Conservation (phyloP, 2,888 invertebrate genomes). For the Rhimphoctona megacephalus region DNA sequence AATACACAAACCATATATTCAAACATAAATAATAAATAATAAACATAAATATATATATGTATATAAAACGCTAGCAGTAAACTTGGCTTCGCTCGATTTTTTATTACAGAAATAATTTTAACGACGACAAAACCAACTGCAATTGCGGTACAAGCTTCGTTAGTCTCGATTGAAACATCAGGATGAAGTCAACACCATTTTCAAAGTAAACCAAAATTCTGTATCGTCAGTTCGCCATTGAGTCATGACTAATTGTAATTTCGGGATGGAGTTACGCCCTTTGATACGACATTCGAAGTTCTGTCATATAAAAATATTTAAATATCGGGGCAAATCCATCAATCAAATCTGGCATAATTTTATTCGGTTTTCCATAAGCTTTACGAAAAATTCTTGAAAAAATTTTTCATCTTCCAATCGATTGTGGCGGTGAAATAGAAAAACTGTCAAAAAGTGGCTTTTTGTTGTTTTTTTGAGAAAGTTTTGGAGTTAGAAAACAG, state of each 20-base stretch:
- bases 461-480: neutral
- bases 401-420: too few relatives aligned
- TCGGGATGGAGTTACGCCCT: too few relatives aligned
- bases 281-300: too few relatives aligned
- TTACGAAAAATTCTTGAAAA: too few relatives aligned
- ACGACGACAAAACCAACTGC: neutral
- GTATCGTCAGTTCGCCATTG: neutral
- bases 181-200: neutral
- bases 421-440: too few relatives aligned
- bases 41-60: neutral
- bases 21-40: neutral
- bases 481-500: neutral
- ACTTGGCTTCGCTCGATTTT: neutral
- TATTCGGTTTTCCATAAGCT: too few relatives aligned
- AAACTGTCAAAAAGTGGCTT: too few relatives aligned
- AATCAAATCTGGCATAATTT: too few relatives aligned
- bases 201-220: neutral
- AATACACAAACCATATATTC: neutral
- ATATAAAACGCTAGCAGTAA: neutral
- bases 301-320: too few relatives aligned
- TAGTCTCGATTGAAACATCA: neutral
- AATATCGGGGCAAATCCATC: too few relatives aligned
- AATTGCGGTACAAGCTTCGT: neutral
- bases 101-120: neutral
- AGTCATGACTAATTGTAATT: too few relatives aligned